These are phyloP conservation scores for Hyalella azteca DNA, from an alignment of 2,888 invertebrate genomes.

Conservation along the genomic window DNA sequence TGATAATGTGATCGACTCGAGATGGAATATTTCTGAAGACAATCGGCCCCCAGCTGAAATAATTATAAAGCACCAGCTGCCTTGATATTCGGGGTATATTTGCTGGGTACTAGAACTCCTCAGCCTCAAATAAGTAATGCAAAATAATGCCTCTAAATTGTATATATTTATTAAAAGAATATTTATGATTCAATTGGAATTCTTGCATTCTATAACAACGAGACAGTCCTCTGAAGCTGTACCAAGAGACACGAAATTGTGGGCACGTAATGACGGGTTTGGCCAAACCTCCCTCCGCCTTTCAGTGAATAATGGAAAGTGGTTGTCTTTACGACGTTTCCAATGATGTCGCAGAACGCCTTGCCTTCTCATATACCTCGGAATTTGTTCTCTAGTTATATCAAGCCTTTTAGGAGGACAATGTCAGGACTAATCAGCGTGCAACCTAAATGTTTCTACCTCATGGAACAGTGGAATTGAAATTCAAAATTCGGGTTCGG, in stretches of 20 bases:
- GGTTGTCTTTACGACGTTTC: conserved; percentile 5
- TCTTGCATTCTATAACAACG: neutral
- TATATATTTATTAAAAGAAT: too few relatives aligned
- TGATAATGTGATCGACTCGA: too few relatives aligned
- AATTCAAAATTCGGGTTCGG: too few relatives aligned
- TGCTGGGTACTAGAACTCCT: too few relatives aligned
- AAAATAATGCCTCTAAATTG: too few relatives aligned
- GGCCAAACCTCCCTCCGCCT: neutral
- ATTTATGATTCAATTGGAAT: too few relatives aligned
- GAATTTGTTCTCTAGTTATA: neutral
- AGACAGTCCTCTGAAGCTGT: conserved; percentile 3
- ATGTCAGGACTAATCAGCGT: neutral
- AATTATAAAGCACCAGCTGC: too few relatives aligned
- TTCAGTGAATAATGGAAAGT: neutral
- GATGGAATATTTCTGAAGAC: too few relatives aligned
- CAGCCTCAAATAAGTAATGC: too few relatives aligned
- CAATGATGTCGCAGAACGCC: neutral
- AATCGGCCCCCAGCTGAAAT: too few relatives aligned
- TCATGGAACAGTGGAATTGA: too few relatives aligned
- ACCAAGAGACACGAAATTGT: conserved; percentile 17
- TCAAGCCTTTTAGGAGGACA: neutral
- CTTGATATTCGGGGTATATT: too few relatives aligned
- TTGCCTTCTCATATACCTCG: neutral
- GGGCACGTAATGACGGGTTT: neutral
- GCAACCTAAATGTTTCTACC: neutral